Evolutionary conservation across 1,140 invertebrate species (phyloP), one percentile per base, ranked within the genome.

Genomic region (Drosophila kanapiae): DNA sequence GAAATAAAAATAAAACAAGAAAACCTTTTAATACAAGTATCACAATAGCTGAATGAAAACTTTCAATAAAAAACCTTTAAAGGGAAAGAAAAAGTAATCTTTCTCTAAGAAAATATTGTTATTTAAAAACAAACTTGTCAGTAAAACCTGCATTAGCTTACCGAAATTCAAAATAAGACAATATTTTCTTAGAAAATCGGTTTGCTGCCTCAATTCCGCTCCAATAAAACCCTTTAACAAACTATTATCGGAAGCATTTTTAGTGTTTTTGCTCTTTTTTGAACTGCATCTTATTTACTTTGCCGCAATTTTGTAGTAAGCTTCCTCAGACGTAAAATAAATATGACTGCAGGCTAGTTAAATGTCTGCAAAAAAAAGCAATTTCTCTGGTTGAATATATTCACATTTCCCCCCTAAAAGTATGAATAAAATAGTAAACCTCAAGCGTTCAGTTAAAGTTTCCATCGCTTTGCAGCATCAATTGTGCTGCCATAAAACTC

Each of bases 401-500:
- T 54, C 62, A 67, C 45, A 68, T 56, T 68, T 23, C 10, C 23
- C 2, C 29, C 18, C n/a, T 40, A 51, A 18, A 29, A 40, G n/a
- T 18, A 61, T 29, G 59, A 53, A 62, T 54, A 54, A 54, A 23
- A 51, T 49, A 27, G 59, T 27, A 37, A 62, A 53, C 61, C 48
- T 37, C 38, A 67, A 56, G 13, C 63, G 63, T 56, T 56, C 48
- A 45, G 37, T 68, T 70, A 68, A 70, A 70, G 67, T 70, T 70
- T 54, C 67, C 62, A 54, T 37, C 62, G 62, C 48, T 42, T 38
- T 54, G 48, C 62, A 43, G 63, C 67, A 70, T 70, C 67, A 70
- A 70, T 70, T 48, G 64, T 68, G 72, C 63, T 76, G 54, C 61
- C 51, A 59, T 71, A 64, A 38, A 64, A 67, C 76, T 71, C 60